Evolutionary conservation across 2,888 invertebrate species (phyloP).

Genomic region (Euspilapteryx auroguttella): DNA sequence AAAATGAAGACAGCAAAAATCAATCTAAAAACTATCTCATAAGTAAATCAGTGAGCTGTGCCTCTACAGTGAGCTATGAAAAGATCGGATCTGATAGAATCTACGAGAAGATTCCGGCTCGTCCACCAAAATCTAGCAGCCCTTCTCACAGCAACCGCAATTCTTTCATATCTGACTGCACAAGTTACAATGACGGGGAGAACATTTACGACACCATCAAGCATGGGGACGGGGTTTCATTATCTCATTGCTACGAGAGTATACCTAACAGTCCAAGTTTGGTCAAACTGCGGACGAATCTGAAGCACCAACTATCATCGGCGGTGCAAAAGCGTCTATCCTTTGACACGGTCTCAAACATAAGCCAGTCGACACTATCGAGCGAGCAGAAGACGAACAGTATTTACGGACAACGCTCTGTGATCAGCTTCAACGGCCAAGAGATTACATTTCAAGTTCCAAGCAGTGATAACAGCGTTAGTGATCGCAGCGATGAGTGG

Average conservation of each 20-base stretch:
- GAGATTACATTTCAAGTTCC: conserved; percentile 55
- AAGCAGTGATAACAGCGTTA: conserved; percentile 60
- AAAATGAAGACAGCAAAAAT: conserved; percentile 48
- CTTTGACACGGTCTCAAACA: conserved; percentile 47
- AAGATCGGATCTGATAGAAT: conserved; percentile 50
- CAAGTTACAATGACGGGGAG: conserved; percentile 48
- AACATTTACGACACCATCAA: conserved; percentile 68
- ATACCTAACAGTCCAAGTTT: conserved; percentile 54
- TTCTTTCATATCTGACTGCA: conserved; percentile 40
- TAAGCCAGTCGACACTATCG: conserved; percentile 56
- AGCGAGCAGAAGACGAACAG: conserved; percentile 66
- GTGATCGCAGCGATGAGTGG: conserved; percentile 69
- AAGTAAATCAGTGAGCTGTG: conserved; percentile 43
- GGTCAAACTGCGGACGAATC: conserved; percentile 37
- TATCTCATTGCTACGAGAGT: conserved; percentile 65
- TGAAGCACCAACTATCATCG: conserved; percentile 31
- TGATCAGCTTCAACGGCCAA: conserved; percentile 48
- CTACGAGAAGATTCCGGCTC: conserved; percentile 45
- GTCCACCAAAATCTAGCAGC: conserved; percentile 24
- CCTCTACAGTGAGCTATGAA: conserved; percentile 47
- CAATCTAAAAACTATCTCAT: conserved; percentile 35
- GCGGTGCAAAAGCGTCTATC: conserved; percentile 41
- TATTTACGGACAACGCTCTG: conserved; percentile 58
- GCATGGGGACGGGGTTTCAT: conserved; percentile 43
- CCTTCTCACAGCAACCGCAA: conserved; percentile 31